These are phyloP conservation scores for Danio tinwini DNA, from an alignment of 2,797 vertebrate species.

Conservation along the genomic window DNA sequence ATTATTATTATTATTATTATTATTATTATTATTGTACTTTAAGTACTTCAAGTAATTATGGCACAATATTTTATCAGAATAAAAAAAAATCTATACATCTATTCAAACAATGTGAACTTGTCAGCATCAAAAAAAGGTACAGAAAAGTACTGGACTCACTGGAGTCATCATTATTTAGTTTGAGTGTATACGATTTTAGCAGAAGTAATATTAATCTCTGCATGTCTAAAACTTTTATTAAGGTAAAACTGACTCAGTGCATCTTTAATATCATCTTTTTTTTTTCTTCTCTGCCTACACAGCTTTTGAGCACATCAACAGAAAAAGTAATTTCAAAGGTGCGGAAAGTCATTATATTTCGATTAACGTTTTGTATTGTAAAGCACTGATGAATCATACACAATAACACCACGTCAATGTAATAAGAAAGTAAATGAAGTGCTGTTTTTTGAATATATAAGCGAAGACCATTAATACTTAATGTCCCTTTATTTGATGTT, in stretches of 20 bases:
- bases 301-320: neutral
- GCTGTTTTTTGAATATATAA: neutral
- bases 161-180: neutral
- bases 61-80: neutral
- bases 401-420: no score
- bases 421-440: neutral
- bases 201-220: neutral
- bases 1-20: no score
- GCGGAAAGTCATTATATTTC: neutral
- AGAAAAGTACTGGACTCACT: neutral
- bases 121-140: neutral
- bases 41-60: no score
- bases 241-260: neutral
- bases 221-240: neutral
- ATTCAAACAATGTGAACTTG: neutral
- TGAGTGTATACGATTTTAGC: neutral
- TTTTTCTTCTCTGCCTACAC: neutral
- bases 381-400: neutral
- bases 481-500: neutral
- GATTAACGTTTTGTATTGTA: slow-evolving; percentile 3
- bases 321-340: neutral
- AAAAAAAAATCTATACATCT: neutral
- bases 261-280: neutral
- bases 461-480: slow-evolving; percentile 9
- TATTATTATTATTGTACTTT: no score